Conservation (phyloP, 2,113 vertebrate species). For the Centropus bengalensis region DNA sequence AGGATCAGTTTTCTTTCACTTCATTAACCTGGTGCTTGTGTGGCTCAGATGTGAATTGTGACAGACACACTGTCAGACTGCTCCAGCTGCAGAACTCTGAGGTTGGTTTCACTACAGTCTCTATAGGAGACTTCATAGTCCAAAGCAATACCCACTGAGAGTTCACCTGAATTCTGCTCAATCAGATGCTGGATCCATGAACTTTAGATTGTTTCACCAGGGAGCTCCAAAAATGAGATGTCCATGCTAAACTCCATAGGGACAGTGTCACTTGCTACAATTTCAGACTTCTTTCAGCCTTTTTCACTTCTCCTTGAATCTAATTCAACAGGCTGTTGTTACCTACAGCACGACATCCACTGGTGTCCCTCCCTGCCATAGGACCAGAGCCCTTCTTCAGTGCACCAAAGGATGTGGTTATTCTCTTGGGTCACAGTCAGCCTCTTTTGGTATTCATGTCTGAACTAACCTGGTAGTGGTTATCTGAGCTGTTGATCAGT, state of each 20-base stretch:
- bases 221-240: not conserved
- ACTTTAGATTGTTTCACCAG: not conserved
- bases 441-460: not conserved
- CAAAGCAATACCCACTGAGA: not conserved
- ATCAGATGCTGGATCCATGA: not conserved
- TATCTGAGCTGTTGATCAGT: not conserved
- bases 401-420: not conserved
- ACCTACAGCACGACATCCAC: not conserved
- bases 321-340: not conserved
- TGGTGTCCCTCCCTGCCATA: not conserved
- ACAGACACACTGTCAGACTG: not conserved
- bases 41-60: not conserved
- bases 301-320: not conserved
- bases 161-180: not conserved
- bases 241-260: not conserved
- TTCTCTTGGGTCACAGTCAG: not conserved
- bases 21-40: not conserved
- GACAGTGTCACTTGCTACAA: not conserved
- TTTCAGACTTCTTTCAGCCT: not conserved
- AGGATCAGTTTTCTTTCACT: not conserved
- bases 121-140: not conserved
- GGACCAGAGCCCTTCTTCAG: not conserved
- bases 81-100: not conserved
- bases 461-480: not conserved
- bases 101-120: not conserved